phyloP scores from a whole-genome alignment of 2,888 invertebrate species.

The Gymnoscelis rufifasciata region DNA sequence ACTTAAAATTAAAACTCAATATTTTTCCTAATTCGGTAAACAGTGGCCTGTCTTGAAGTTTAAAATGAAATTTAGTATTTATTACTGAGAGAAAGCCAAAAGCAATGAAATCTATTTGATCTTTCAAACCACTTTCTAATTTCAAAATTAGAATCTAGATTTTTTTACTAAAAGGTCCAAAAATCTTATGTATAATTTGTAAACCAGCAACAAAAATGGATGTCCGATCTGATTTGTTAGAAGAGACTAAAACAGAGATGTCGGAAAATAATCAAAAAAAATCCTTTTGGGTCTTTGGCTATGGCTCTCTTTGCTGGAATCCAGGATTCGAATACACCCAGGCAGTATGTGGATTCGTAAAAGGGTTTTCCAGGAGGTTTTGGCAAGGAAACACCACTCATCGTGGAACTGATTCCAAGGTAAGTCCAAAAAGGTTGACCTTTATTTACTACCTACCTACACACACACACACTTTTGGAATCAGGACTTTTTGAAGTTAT shows the following conservation, averaged over 20 bases:
- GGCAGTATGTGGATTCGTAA: slow-evolving; percentile 89
- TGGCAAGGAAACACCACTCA: slow-evolving; percentile 95
- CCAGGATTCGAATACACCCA: slow-evolving; percentile 92
- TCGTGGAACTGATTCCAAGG: slow-evolving; percentile 86
- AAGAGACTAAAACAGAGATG: slow-evolving; percentile 11
- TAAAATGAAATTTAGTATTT: slow-evolving; percentile 60
- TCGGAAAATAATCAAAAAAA: slow-evolving; percentile 47
- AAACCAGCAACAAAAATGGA: slow-evolving; percentile 18
- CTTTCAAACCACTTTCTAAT: background rate
- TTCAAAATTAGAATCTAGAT: background rate
- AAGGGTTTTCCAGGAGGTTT: slow-evolving; percentile 90
- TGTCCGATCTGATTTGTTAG: slow-evolving; percentile 9
- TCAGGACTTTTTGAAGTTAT: no score
- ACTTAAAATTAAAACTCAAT: background rate
- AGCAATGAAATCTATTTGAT: background rate
- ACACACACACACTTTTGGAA: no score
- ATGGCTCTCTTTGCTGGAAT: slow-evolving; percentile 97
- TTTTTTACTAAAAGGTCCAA: background rate
- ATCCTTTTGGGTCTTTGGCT: slow-evolving; percentile 94
- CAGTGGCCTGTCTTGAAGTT: slow-evolving; percentile 25
- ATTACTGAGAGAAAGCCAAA: background rate
- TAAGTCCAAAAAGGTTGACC: slow-evolving; percentile 42
- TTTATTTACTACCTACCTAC: background rate
- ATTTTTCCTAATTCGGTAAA: background rate
- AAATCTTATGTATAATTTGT: background rate